A percentile compares a stretch with the other conserved stretches of the same genome.
Evolutionary conservation across 2,113 vertebrate genomes (phyloP).

Genomic region (Ctenodactylus gundi): DNA sequence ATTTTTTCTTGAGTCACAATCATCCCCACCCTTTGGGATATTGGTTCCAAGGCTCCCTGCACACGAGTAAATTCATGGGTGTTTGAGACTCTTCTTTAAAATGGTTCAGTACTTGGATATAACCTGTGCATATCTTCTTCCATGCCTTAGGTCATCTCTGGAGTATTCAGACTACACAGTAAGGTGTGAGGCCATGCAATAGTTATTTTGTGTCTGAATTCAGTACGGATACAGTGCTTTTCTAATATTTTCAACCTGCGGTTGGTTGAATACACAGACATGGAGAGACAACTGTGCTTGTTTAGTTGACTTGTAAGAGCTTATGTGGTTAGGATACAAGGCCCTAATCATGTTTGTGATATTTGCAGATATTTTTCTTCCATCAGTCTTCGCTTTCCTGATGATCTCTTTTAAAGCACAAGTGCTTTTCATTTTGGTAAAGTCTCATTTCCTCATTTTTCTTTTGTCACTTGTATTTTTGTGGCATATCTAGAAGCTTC

Average conservation of each 20-base stretch:
- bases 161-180: no score
- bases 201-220: no score
- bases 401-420: not conserved
- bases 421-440: not conserved
- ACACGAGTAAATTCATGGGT: no score
- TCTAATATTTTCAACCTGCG: not conserved
- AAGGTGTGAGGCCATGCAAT: no score
- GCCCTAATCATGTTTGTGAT: not conserved
- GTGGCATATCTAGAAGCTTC: not conserved
- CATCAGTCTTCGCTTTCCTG: not conserved
- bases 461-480: not conserved
- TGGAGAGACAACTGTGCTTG: not conserved
- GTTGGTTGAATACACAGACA: not conserved
- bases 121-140: not conserved
- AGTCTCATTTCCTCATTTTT: not conserved
- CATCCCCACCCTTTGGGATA: not conserved
- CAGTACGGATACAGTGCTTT: not conserved
- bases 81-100: not conserved
- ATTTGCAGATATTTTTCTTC: constrained; percentile 8
- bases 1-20: not conserved
- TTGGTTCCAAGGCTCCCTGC: not conserved
- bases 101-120: not conserved
- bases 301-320: not conserved
- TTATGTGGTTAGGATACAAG: not conserved
- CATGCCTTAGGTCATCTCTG: not conserved